These are phyloP conservation scores for Caenorhabditis parvicauda DNA, from an alignment of 2,888 invertebrate species.

Conservation along the genomic window DNA sequence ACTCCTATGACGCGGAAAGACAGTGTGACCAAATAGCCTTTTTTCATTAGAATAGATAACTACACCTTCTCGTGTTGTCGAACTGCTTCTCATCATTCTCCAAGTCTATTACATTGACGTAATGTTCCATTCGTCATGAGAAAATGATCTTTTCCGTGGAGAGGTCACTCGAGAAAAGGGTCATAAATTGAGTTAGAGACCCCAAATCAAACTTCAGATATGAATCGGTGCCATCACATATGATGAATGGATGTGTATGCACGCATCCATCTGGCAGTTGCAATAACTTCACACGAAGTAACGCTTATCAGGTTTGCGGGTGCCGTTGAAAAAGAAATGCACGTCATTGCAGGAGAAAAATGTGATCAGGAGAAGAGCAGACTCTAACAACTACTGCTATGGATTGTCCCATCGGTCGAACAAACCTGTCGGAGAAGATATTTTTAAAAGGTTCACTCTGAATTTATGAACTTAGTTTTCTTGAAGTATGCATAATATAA, in stretches of 20 bases:
- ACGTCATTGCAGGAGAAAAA: conserved; percentile 36
- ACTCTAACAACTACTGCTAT: conserved; percentile 58
- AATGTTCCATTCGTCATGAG: too few relatives aligned
- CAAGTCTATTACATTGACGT: too few relatives aligned
- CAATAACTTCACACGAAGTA: conserved; percentile 51
- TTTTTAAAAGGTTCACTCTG: conserved; percentile 60
- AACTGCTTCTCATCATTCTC: too few relatives aligned
- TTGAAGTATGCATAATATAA: too few relatives aligned
- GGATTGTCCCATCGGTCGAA: conserved; percentile 49
- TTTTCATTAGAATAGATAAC: too few relatives aligned
- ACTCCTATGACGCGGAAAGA: too few relatives aligned
- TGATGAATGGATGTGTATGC: conserved; percentile 60
- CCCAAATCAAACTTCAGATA: conserved; percentile 33
- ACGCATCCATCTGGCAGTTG: conserved; percentile 56
- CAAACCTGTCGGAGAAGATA: conserved; percentile 52
- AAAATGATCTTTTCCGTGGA: too few relatives aligned
- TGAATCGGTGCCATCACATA: conserved; percentile 45
- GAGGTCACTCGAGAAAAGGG: too few relatives aligned
- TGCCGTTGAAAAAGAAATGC: too few relatives aligned
- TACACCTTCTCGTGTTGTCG: too few relatives aligned
- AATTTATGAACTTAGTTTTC: too few relatives aligned
- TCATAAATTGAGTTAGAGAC: not conserved
- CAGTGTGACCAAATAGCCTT: too few relatives aligned
- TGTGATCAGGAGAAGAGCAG: conserved; percentile 48
- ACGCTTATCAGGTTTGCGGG: conserved; percentile 52